Base-by-base conservation (phyloP, 2,888 invertebrate genomes). In the Drosophila paramelanica region DNA sequence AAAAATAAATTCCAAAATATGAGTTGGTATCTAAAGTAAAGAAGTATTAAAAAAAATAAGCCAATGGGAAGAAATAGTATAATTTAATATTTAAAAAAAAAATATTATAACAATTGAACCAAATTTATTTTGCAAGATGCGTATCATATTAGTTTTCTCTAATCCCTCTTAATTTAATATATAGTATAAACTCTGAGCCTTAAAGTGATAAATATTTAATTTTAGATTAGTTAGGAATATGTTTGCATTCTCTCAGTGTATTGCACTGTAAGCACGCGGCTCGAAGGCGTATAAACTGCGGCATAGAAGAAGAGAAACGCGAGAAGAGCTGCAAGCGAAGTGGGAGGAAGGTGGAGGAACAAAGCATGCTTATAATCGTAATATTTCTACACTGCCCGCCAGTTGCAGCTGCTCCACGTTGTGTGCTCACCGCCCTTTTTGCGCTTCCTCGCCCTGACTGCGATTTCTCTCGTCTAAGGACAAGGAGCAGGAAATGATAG, bases 361-460 rank as follows among this genome's bases (percentile, higher is more conserved):
- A 66, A 78, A 78, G 73, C 79, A 70, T 57, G 73, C 71, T 81
- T 74, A 75, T 74, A 81, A 71, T 81, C 59, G 71, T 59, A 61
- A 74, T 71, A 71, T 74, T 74, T 81, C 62, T 52, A 39, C 56
- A 56, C 17, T 17, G 58, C 20, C 46, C 56, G 49, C 39, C 51
- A 55, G 41, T 50, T 57, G 53, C n/a, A 56, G 39, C 41, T 61
- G 55, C 74, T 45, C 36, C 41, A 41, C 33, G 38, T 42, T 31
- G 20, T 25, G 39, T 33, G 8, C 39, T 17, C 39, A 17, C 14
- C 7, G 14, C 14, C 5, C 8, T 14, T 13, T 27, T 2, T 23
- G 2, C 8, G 11, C 10, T 25, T 5, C 8, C 38, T 13, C 17
- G 1, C 23, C 20, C 20, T 31, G 14, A 36, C 46, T 58, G 73